These are phyloP conservation scores for Panzeria rudis DNA, from an alignment of 2,888 invertebrate species.

Conservation along the genomic window DNA sequence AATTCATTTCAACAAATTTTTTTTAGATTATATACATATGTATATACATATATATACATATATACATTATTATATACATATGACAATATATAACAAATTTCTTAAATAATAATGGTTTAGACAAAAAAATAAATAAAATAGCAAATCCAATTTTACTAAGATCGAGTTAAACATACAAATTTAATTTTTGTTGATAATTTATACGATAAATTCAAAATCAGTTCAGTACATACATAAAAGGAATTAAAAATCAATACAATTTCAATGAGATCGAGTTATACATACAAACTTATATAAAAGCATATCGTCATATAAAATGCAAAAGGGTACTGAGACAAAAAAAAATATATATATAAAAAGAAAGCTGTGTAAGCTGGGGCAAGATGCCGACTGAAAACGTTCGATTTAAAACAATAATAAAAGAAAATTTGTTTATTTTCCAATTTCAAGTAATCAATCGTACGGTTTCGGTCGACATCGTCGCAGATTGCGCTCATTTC, in stretches of 20 bases:
- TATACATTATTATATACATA: too few relatives aligned
- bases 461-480: neutral
- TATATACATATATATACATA: neutral
- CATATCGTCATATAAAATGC: neutral
- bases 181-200: neutral
- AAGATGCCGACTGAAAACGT: too few relatives aligned
- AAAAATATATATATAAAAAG: too few relatives aligned
- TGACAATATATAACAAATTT: neutral
- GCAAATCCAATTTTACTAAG: neutral
- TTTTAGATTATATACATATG: neutral
- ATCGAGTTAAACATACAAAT: conserved; percentile 1
- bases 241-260: neutral
- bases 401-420: too few relatives aligned
- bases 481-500: neutral
- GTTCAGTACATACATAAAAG: neutral
- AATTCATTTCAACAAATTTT: neutral
- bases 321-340: too few relatives aligned
- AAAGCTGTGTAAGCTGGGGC: too few relatives aligned
- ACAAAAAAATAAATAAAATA: neutral
- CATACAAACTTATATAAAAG: neutral
- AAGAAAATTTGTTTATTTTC: too few relatives aligned
- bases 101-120: neutral
- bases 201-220: neutral
- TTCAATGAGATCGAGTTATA: too few relatives aligned
- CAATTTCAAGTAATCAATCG: too few relatives aligned